These are phyloP conservation scores for Ficedula albicollis DNA, from an alignment of 2,797 vertebrate species.

Conservation along the genomic window DNA sequence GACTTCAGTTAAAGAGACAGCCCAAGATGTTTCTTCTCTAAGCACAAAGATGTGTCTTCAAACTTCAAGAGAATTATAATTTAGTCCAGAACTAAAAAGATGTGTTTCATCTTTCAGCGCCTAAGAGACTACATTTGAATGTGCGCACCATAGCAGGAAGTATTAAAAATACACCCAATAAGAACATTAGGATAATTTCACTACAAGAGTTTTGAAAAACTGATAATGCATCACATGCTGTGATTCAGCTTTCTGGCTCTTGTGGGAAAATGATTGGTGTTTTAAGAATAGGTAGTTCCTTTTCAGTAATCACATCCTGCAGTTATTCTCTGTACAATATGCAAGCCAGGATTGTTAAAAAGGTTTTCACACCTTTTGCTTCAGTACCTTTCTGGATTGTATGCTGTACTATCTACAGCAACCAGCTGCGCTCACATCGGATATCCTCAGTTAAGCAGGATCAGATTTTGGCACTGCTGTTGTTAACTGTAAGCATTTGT, in stretches of 20 bases:
- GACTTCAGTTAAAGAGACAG: background rate
- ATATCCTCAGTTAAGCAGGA: conserved; percentile 43
- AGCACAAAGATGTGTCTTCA: background rate
- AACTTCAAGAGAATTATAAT: background rate
- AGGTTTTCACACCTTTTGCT: conserved; percentile 51
- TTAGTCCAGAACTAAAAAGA: background rate
- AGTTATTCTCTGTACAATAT: conserved; percentile 8
- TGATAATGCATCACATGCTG: background rate
- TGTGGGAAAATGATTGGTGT: background rate
- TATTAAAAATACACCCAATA: background rate
- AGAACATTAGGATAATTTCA: conserved; percentile 25
- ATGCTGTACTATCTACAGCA: background rate
- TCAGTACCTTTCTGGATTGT: conserved; percentile 37
- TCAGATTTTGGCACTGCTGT: conserved; percentile 39
- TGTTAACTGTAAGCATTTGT: conserved; percentile 26
- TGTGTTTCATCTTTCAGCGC: background rate
- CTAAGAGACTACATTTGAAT: background rate
- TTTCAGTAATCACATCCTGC: conserved; percentile 26
- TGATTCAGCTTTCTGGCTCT: background rate
- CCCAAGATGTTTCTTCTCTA: background rate
- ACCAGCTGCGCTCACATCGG: conserved; percentile 46
- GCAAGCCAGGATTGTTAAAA: conserved; percentile 15
- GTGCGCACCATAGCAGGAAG: background rate
- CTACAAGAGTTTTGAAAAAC: background rate
- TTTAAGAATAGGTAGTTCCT: conserved; percentile 10